A percentile compares a stretch with the other conserved stretches of the same genome.
Evolutionary conservation across 37 sponge, comb jelly and placozoan genomes (phyloP).

Genomic region (Lycopodina hypogea): DNA sequence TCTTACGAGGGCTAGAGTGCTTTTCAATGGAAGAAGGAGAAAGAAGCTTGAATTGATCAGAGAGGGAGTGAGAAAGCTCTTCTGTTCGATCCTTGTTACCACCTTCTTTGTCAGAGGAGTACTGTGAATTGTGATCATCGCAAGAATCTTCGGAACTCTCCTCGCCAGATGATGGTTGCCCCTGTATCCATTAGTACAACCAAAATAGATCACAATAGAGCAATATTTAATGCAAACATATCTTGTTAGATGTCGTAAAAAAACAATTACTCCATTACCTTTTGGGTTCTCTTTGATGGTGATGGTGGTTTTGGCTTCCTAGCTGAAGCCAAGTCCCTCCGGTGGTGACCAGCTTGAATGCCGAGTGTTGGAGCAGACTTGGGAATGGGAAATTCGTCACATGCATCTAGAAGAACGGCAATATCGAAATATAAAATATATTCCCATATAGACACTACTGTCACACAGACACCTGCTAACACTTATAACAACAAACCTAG

Average conservation of each 20-base stretch:
- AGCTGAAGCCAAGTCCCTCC: constrained; percentile 23
- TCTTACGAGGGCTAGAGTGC: background rate
- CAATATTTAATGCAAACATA: background rate
- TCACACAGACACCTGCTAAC: too few species aligned
- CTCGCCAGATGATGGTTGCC: background rate
- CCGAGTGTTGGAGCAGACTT: constrained; percentile 34
- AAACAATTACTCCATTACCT: background rate
- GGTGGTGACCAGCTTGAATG: constrained; percentile 36
- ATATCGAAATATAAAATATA: background rate
- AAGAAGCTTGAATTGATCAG: constrained; percentile 33
- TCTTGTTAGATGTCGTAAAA: background rate
- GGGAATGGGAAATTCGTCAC: constrained; percentile 33
- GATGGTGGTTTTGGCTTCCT: constrained; percentile 39
- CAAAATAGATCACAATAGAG: background rate
- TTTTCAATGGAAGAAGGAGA: background rate
- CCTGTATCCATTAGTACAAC: background rate
- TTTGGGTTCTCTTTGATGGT: background rate
- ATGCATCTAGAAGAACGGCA: constrained; percentile 10
- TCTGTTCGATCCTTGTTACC: background rate
- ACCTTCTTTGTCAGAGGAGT: background rate
- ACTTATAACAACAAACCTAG: background rate
- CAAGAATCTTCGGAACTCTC: background rate
- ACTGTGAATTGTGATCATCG: too few species aligned
- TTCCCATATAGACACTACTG: background rate
- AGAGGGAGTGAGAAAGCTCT: background rate